These are phyloP conservation scores for Darevskia nairensis DNA, from an alignment of 2,797 vertebrate species.

Conservation along the genomic window DNA sequence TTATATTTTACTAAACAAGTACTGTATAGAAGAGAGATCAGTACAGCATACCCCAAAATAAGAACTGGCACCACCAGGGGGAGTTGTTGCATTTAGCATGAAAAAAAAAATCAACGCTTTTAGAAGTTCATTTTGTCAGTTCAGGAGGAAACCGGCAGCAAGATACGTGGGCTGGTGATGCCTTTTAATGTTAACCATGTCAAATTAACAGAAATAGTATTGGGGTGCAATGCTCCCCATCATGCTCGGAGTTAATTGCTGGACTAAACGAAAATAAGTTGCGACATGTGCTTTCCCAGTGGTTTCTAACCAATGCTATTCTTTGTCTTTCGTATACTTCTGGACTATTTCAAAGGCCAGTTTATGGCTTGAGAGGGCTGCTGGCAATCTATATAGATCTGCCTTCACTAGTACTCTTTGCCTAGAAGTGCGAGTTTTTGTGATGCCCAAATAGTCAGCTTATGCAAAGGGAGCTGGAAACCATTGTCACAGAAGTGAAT, in stretches of 20 bases:
- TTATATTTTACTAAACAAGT: neutral
- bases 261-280: neutral
- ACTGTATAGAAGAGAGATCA: neutral
- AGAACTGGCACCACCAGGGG: neutral
- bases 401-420: neutral
- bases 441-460: neutral
- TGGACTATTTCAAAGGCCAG: neutral
- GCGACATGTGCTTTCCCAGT: neutral
- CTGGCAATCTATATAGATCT: neutral
- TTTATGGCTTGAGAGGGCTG: neutral
- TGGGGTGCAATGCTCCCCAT: neutral
- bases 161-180: neutral
- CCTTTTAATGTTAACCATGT: neutral
- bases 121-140: neutral
- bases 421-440: neutral
- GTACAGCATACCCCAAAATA: neutral
- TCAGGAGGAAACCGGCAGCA: neutral
- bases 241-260: neutral
- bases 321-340: neutral
- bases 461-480: neutral
- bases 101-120: neutral
- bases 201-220: neutral
- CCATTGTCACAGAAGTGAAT: neutral
- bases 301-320: neutral
- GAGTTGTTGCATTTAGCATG: neutral